Evolutionary conservation across 2,888 invertebrate genomes (phyloP), one percentile per base, ranked within the genome.

Genomic region (Melieria omissa): DNA sequence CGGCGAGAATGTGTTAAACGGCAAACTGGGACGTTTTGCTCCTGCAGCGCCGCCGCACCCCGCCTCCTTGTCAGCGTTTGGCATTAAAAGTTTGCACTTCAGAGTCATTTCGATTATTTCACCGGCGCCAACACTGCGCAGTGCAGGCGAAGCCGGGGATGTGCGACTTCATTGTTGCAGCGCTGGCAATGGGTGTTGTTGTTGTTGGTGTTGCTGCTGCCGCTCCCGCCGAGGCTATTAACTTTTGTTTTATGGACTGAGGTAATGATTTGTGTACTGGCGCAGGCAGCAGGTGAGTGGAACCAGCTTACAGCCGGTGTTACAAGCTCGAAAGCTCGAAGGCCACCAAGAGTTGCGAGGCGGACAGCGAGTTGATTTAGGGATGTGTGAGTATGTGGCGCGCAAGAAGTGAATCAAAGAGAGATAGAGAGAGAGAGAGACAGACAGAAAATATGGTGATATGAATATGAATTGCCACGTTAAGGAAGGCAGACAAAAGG

Each of bases 231-330:
- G 67, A 63, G 63, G 71, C 71, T 63, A 72, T 72, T 72, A 72
- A 72, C 71, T 72, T 72, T 67, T 72, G 71, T 72, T 66, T 72
- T 63, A 72, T 72, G 67, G 58, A 72, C 67, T 60, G 47, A 62
- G 44, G 62, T 55, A 72, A 72, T 72, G 71, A 72, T 72, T 72
- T 72, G 71, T 72, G 67, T 62, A 69, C 62, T 55, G 5, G 14
- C 14, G 52, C 14, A 8, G 29, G 29, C 29, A 29, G 29, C 29
- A 29, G 29, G 29, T 29, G 29, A 29, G 29, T 2, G 2, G 29
- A 29, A 29, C 29, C 29, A 29, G 29, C 29, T 29, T 29, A 29
- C 29, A 29, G 29, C 29, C 2, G 29, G 2, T 29, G 29, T 29
- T 29, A 29, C 29, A 29, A 29, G 41, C 29, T 64, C 52, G 12